Percentiles rank a stretch among this genome's conserved stretches.
Conservation (phyloP, 2,888 invertebrate species). For the Busseola fusca region DNA sequence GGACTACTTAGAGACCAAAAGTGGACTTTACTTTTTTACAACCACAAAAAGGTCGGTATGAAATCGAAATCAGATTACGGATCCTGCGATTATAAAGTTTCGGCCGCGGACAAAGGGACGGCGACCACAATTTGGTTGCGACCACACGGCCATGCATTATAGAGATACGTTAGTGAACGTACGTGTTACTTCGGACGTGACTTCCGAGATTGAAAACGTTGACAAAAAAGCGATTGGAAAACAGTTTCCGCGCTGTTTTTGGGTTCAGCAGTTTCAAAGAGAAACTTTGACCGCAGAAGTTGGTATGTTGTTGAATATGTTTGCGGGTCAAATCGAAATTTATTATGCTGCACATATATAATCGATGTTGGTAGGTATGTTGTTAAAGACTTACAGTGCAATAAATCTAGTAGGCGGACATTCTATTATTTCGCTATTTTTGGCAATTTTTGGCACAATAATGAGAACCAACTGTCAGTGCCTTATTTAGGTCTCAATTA, state of each 20-base stretch:
- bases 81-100: slow-evolving; percentile 84
- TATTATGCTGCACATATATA: not conserved
- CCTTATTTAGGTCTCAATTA: slow-evolving; percentile 38
- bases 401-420: slow-evolving; percentile 10
- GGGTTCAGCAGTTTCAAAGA: slow-evolving; percentile 51
- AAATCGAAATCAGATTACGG: slow-evolving; percentile 85
- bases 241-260: slow-evolving; percentile 61
- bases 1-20: slow-evolving; percentile 71
- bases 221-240: slow-evolving; percentile 64
- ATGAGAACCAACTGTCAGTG: slow-evolving; percentile 39
- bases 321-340: slow-evolving; percentile 17
- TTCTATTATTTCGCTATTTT: slow-evolving; percentile 33
- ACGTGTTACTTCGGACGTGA: slow-evolving; percentile 75
- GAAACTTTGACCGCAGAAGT: slow-evolving; percentile 51
- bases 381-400: slow-evolving; percentile 16
- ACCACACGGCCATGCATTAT: slow-evolving; percentile 77
- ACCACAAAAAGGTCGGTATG: slow-evolving; percentile 81
- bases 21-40: slow-evolving; percentile 80
- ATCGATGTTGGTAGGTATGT: slow-evolving; percentile 5
- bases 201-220: slow-evolving; percentile 68
- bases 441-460: slow-evolving; percentile 45
- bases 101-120: slow-evolving; percentile 72
- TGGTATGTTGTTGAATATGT: slow-evolving; percentile 24
- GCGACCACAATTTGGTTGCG: slow-evolving; percentile 70
- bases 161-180: slow-evolving; percentile 68